Base-by-base conservation (phyloP, 2,888 invertebrate species). In the Drosophila acutilabella region DNA sequence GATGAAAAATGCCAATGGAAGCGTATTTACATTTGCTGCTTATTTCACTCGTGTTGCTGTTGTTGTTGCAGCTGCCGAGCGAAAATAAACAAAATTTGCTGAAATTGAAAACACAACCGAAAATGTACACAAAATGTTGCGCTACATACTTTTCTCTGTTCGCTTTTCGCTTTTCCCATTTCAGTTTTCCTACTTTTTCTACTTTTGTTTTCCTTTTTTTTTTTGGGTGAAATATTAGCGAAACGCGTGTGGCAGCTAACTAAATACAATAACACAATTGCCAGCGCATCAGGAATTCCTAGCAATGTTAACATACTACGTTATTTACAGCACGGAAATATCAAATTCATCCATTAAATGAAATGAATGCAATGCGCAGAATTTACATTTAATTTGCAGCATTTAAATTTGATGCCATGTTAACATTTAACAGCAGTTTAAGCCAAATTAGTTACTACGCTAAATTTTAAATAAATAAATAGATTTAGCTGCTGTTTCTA, bases 21-120 rank as follows among this genome's bases (percentile, higher is more conserved):
- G 68, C 57, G 70, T 80, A 80, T 80, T 81, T 80, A 82, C 82
- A 79, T 80, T 80, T 79, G 71, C 68, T 52, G 76, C 76, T 79
- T 80, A 79, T 72, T 64, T 57, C 66, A 56, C 59, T 50, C 64
- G 57, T 42, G 40, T 47, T 58, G 44, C 14, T 51, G 23, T 42
- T 30, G 45, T n/a, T 53, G 16, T 47, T 56, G 52, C 44, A 14
- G 51, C 42, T 51, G 61, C 59, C 52, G 36, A 52, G 62, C 51
- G 30, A 57, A 78, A 78, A 77, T 74, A 74, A 77, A 77, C 76
- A 78, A 66, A 57, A 74, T 61, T 70, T 70, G 50, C 7, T 45
- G 54, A 78, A 79, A 79, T 78, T 80, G 78, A 71, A 78, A 77
- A 70, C 50, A 62, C 64, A 44, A 59, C 67, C 64, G 57, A 67